Evolutionary conservation across 2,888 invertebrate genomes (phyloP).

Genomic region (Ormyrus rosae): DNA sequence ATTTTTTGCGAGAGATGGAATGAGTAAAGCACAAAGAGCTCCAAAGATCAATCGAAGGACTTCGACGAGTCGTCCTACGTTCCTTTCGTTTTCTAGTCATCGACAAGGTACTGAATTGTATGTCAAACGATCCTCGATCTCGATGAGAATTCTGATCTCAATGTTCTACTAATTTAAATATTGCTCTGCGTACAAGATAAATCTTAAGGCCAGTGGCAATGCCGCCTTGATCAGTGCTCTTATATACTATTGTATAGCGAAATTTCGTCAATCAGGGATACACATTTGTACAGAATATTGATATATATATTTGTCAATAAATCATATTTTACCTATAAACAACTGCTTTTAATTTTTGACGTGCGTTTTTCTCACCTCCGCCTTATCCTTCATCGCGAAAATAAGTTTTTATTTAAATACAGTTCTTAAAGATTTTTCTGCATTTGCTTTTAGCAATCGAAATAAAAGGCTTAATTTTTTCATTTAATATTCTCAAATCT

Average conservation of each 20-base stretch:
- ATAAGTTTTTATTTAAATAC: conserved; percentile 48
- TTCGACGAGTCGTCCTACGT: conserved; percentile 62
- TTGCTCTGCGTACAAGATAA: conserved; percentile 35
- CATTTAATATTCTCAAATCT: no score
- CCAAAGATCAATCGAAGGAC: conserved; percentile 51
- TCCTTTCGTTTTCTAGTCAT: conserved; percentile 73
- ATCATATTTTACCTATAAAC: conserved; percentile 62
- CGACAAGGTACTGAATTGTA: conserved; percentile 55
- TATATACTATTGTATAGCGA: conserved; percentile 60
- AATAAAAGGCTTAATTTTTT: no score
- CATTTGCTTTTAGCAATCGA: background rate
- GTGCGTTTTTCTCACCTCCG: no score
- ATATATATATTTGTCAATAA: conserved; percentile 71
- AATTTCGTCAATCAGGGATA: conserved; percentile 68
- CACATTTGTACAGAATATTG: conserved; percentile 68
- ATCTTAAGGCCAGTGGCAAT: conserved; percentile 57
- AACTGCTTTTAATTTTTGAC: no score
- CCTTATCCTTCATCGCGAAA: background rate
- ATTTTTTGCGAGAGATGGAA: conserved; percentile 33
- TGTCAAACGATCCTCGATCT: conserved; percentile 60
- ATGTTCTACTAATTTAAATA: conserved; percentile 49
- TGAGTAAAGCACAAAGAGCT: conserved; percentile 43
- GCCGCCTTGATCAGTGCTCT: conserved; percentile 71
- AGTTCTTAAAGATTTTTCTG: no score
- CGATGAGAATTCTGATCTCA: conserved; percentile 66